A percentile compares a stretch with the other conserved stretches of the same genome.
Conservation (phyloP, 2,888 invertebrate genomes). For the Adela reaumurella region DNA sequence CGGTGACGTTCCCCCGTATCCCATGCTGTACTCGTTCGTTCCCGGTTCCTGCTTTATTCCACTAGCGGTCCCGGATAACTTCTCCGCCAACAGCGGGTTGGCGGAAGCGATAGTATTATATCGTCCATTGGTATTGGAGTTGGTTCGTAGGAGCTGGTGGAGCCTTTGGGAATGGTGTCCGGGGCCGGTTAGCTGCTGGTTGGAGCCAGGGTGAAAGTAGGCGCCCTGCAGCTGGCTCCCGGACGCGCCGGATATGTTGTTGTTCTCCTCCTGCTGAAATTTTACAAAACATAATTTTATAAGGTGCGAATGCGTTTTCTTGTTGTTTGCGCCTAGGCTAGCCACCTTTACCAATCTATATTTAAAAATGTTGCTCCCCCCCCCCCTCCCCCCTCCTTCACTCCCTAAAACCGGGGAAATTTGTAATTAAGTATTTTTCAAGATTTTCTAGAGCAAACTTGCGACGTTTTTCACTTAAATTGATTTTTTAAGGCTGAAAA, state of each 20-base stretch:
- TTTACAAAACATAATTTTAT: not conserved
- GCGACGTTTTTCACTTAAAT: too few species aligned
- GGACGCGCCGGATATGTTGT: slow-evolving; percentile 44
- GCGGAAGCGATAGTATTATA: slow-evolving; percentile 82
- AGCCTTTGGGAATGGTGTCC: slow-evolving; percentile 38
- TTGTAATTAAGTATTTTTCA: too few species aligned
- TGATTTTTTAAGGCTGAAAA: too few species aligned
- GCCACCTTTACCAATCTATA: too few species aligned
- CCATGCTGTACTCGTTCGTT: slow-evolving; percentile 50
- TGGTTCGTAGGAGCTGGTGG: slow-evolving; percentile 41
- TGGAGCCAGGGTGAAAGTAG: slow-evolving; percentile 35
- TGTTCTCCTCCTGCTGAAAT: slow-evolving; percentile 55
- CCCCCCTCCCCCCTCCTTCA: too few species aligned
- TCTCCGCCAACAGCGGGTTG: slow-evolving; percentile 83
- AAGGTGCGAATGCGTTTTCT: too few species aligned
- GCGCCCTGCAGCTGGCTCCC: slow-evolving; percentile 35
- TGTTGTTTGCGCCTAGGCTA: too few species aligned
- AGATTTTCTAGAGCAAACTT: too few species aligned
- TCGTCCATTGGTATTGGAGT: slow-evolving; percentile 53
- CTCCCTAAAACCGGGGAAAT: too few species aligned
- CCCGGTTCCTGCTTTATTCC: slow-evolving; percentile 54
- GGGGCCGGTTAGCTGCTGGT: slow-evolving; percentile 33
- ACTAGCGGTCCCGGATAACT: slow-evolving; percentile 71
- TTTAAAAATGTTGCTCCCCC: too few species aligned
- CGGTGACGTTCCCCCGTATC: slow-evolving; percentile 47